Conservation (phyloP, 1,140 invertebrate genomes). For the Chironomus tepperi region DNA sequence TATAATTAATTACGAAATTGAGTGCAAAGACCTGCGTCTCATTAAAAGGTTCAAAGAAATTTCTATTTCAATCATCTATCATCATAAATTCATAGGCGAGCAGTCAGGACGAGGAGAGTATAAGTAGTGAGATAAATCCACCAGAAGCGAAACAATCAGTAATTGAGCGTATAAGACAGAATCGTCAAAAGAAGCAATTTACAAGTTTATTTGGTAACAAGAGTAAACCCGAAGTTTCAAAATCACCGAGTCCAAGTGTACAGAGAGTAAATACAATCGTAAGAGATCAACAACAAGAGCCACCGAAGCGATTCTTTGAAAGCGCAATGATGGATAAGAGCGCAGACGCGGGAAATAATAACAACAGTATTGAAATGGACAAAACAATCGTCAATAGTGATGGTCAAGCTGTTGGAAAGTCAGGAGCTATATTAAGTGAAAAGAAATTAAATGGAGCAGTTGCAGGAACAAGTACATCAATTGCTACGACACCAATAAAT, state of each 20-base stretch:
- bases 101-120: conserved; percentile 17
- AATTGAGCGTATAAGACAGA: neutral
- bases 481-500: neutral
- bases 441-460: conserved; percentile 22
- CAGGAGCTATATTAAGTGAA: conserved; percentile 7
- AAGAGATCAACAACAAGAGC: conserved; percentile 18
- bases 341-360: conserved; percentile 20
- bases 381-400: conserved; percentile 23
- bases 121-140: conserved; percentile 5
- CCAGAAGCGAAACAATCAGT: neutral
- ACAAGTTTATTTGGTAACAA: neutral
- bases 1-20: neutral
- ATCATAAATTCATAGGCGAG: neutral
- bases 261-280: neutral
- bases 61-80: too few species aligned
- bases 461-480: neutral
- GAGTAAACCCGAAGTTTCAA: neutral
- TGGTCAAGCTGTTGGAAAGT: conserved; percentile 18
- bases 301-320: conserved; percentile 18
- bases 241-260: conserved; percentile 4
- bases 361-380: conserved; percentile 20
- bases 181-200: neutral
- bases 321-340: conserved; percentile 14
- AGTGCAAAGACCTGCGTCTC: neutral
- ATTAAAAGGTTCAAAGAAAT: too few species aligned